Percentiles rank a stretch among this genome's conserved stretches.
Evolutionary conservation across 2,113 vertebrate genomes (phyloP).

Genomic region (Gadus chalcogrammus): DNA sequence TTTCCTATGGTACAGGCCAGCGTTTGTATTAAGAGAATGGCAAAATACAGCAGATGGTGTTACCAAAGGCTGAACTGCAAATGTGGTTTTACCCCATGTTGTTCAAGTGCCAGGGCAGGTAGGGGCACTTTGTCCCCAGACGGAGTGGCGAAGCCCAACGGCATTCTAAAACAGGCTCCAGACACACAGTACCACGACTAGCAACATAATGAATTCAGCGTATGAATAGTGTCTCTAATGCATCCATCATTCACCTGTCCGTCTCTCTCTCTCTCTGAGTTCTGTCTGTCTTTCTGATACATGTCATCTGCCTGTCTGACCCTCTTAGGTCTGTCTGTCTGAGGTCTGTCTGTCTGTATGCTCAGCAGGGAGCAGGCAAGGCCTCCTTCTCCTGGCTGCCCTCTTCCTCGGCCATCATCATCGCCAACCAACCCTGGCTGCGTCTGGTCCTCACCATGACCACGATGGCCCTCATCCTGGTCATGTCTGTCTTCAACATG

Average conservation of each 20-base stretch:
- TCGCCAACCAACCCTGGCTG: slow-evolving; percentile 91
- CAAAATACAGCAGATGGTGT: too few relatives aligned
- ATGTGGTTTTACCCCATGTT: too few relatives aligned
- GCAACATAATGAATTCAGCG: too few relatives aligned
- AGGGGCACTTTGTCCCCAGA: too few relatives aligned
- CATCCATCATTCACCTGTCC: neutral
- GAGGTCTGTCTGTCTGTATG: slow-evolving; percentile 9
- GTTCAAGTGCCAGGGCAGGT: too few relatives aligned
- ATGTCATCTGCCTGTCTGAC: neutral
- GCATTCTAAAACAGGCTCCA: too few relatives aligned
- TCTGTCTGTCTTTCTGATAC: neutral
- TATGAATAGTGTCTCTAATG: too few relatives aligned
- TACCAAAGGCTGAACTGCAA: too few relatives aligned
- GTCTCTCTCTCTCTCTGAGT: neutral
- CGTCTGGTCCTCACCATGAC: slow-evolving; percentile 87
- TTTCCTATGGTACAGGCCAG: too few relatives aligned
- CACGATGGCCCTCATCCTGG: slow-evolving; percentile 87
- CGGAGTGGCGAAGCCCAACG: too few relatives aligned
- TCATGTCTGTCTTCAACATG: slow-evolving; percentile 97
- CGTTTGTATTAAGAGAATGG: too few relatives aligned
- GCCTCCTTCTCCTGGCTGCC: slow-evolving; percentile 84
- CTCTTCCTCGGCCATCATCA: slow-evolving; percentile 84
- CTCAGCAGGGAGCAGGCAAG: slow-evolving; percentile 85
- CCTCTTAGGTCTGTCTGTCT: neutral
- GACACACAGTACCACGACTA: too few relatives aligned